Conservation (phyloP, 2,797 vertebrate species). For the Amblyraja radiata region DNA sequence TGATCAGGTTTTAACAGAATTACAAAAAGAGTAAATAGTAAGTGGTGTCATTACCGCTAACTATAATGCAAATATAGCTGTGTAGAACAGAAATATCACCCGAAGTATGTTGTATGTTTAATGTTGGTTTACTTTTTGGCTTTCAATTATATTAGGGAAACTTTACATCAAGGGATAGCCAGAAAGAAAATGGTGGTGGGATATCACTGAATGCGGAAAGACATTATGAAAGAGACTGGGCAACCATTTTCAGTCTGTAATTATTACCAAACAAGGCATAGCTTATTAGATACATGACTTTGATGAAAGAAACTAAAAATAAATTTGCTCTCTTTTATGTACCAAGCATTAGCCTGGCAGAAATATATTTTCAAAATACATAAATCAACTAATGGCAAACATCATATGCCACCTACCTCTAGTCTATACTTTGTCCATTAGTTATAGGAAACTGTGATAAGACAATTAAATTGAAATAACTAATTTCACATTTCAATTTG, state of each 20-base stretch:
- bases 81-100: neutral
- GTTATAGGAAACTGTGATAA: neutral
- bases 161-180: neutral
- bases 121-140: neutral
- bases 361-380: slow-evolving; percentile 15
- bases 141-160: neutral
- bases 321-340: neutral
- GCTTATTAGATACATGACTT: neutral
- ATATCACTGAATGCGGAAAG: neutral
- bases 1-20: neutral
- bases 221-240: neutral
- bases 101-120: neutral
- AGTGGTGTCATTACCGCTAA: neutral
- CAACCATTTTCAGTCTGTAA: slow-evolving; percentile 15
- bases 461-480: slow-evolving; percentile 12
- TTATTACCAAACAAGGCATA: neutral
- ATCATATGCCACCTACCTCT: neutral
- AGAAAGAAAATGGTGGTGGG: neutral
- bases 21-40: neutral
- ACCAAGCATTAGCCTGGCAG: neutral
- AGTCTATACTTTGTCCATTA: neutral
- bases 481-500: neutral
- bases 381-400: neutral
- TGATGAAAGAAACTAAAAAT: neutral
- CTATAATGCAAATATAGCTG: neutral